Evolutionary conservation across 2,797 vertebrate genomes (phyloP).

Genomic region (Falco cherrug): DNA sequence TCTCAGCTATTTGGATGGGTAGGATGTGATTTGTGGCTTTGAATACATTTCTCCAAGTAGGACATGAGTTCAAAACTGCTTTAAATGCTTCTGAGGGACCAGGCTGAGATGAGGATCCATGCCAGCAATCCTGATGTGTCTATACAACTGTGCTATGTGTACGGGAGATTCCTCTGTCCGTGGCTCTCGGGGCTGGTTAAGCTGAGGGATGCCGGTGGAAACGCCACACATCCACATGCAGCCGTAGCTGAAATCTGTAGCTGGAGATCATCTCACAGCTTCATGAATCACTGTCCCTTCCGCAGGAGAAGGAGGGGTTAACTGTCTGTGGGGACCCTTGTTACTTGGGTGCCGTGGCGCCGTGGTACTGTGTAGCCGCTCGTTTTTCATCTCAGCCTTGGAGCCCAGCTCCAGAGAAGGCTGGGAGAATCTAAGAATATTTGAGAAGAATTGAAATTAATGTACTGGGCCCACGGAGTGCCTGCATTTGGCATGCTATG

Average conservation of each 20-base stretch:
- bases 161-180: neutral
- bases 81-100: neutral
- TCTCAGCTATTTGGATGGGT: neutral
- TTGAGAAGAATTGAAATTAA: neutral
- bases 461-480: rapidly evolving
- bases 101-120: neutral
- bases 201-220: neutral
- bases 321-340: rapidly evolving
- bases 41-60: constrained; percentile 1
- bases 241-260: neutral
- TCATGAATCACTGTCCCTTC: neutral
- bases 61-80: neutral
- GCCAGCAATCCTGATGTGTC: neutral
- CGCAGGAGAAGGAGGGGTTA: neutral
- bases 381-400: neutral
- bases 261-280: neutral
- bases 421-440: neutral
- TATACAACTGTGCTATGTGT: neutral
- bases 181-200: neutral
- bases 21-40: neutral
- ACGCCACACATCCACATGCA: neutral
- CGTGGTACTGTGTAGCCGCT: neutral
- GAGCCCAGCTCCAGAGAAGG: neutral
- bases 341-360: neutral
- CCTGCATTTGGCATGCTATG: neutral